These are phyloP conservation scores for Luperina nickerlii DNA, from an alignment of 2,888 invertebrate species.

Conservation along the genomic window DNA sequence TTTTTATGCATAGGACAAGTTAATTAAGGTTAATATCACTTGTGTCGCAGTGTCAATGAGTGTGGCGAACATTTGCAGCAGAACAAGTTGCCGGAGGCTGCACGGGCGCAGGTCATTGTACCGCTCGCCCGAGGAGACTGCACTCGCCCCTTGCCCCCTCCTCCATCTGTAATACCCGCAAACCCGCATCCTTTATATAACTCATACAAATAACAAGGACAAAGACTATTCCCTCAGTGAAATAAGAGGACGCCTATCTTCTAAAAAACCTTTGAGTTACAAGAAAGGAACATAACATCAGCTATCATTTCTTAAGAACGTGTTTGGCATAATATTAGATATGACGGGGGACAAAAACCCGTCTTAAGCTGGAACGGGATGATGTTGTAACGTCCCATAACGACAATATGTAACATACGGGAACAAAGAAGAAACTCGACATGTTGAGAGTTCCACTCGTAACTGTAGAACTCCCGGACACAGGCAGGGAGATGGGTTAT, in stretches of 20 bases:
- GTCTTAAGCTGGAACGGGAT: constrained; percentile 1
- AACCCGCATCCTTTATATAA: constrained; percentile 75
- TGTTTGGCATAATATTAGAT: constrained; percentile 27
- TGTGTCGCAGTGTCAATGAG: constrained; percentile 73
- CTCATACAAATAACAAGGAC: constrained; percentile 65
- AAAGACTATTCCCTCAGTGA: constrained; percentile 35
- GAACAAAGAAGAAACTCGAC: constrained; percentile 8
- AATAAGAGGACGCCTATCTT: constrained; percentile 6
- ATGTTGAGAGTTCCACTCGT: background rate
- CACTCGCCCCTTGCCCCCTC: constrained; percentile 76
- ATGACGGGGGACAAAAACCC: constrained; percentile 16
- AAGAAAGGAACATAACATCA: constrained; percentile 14
- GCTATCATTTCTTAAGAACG: constrained; percentile 33
- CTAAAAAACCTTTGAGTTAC: constrained; percentile 13
- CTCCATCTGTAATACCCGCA: constrained; percentile 70
- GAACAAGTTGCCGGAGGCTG: constrained; percentile 80
- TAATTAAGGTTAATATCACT: constrained; percentile 73
- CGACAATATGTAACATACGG: background rate
- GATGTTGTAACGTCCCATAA: constrained; percentile 23
- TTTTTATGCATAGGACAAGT: constrained; percentile 63
- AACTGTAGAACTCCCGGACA: background rate
- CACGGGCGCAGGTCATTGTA: constrained; percentile 85
- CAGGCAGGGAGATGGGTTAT: background rate
- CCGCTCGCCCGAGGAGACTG: constrained; percentile 80
- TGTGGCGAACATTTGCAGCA: constrained; percentile 78